Conservation (phyloP, 2,113 vertebrate species). For the Gasterosteus aculeatus region DNA sequence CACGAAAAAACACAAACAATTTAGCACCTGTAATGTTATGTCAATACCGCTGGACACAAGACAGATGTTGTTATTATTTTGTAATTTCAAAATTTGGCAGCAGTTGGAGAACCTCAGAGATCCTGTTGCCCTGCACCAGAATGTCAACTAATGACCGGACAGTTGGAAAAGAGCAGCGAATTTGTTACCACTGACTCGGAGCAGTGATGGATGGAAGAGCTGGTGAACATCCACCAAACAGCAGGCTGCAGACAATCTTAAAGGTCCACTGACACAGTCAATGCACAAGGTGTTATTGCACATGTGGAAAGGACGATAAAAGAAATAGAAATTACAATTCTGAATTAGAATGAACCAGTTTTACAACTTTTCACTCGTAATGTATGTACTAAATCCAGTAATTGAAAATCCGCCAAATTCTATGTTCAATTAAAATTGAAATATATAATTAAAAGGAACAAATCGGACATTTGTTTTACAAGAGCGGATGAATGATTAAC, state of each 20-base stretch:
- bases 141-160: constrained; percentile 77
- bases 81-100: constrained; percentile 88
- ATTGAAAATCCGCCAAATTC: not conserved
- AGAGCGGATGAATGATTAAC: not conserved
- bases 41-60: constrained; percentile 94
- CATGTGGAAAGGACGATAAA: not conserved
- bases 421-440: not conserved
- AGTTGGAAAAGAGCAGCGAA: constrained; percentile 74
- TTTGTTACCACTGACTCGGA: constrained; percentile 78
- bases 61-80: constrained; percentile 98
- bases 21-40: constrained; percentile 90
- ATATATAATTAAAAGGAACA: not conserved
- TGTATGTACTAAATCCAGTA: not conserved
- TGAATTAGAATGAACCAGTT: not conserved
- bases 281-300: constrained; percentile 20
- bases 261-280: constrained; percentile 28
- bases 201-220: constrained; percentile 75
- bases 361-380: not conserved
- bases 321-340: not conserved
- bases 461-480: not conserved
- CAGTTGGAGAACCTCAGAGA: constrained; percentile 85
- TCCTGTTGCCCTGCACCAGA: constrained; percentile 83
- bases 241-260: constrained; percentile 33
- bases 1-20: constrained; percentile 96
- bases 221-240: constrained; percentile 50